Percentiles rank a stretch among this genome's conserved stretches.
Conservation (phyloP, 1,140 invertebrate species). For the Drosophila paulistorum region DNA sequence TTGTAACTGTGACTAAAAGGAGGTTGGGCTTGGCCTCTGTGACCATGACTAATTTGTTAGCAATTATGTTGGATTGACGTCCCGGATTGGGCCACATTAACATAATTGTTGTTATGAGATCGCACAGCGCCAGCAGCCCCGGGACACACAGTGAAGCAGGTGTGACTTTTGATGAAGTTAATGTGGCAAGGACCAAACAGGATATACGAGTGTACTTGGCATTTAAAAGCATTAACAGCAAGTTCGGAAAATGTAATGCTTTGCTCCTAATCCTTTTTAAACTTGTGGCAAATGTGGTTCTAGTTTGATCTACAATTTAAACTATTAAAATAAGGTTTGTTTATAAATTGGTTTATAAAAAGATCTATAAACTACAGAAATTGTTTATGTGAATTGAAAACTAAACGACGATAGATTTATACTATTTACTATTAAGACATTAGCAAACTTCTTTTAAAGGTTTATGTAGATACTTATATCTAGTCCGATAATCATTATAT, state of each 20-base stretch:
- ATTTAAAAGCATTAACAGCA: not conserved
- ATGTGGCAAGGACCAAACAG: conserved; percentile 12
- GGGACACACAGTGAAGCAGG: conserved; percentile 8
- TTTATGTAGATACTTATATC: no score
- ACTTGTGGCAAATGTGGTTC: not conserved
- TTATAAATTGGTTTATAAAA: no score
- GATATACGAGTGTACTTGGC: conserved; percentile 1
- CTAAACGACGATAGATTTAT: no score
- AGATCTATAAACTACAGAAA: no score
- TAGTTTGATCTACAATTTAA: no score
- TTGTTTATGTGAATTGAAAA: no score
- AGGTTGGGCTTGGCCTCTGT: conserved; percentile 44
- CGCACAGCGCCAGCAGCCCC: conserved; percentile 59
- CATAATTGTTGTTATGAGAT: conserved; percentile 75
- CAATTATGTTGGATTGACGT: conserved; percentile 75
- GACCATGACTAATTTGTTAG: conserved; percentile 78
- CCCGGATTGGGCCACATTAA: conserved; percentile 69
- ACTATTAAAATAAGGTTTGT: no score
- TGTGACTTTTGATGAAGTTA: conserved; percentile 17
- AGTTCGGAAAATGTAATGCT: not conserved
- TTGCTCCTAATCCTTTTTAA: not conserved
- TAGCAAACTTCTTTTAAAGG: no score
- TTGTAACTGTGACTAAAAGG: conserved; percentile 33
- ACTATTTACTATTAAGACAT: no score
- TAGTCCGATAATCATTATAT: no score